Base-by-base conservation (phyloP, 2,113 vertebrate species). In the Chaetura pelagica region DNA sequence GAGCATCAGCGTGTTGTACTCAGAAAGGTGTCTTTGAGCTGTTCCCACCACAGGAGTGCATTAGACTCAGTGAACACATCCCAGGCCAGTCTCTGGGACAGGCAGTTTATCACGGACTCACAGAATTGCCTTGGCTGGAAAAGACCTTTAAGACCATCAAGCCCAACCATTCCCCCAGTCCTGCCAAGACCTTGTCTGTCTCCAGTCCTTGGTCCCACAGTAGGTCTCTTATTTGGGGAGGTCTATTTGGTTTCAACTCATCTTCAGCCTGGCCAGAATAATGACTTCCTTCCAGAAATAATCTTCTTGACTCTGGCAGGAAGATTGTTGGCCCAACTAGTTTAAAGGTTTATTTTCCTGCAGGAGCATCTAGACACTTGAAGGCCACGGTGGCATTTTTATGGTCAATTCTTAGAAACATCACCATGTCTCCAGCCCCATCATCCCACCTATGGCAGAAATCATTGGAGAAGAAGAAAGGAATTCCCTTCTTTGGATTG, bases 141-240 rank as follows among this genome's bases (percentile, higher is more conserved):
- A n/a, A n/a, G n/a, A n/a, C n/a, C n/a, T n/a, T n/a, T n/a, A n/a
- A n/a, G n/a, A n/a, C n/a, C n/a, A n/a, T n/a, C n/a, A n/a, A n/a
- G n/a, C n/a, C n/a, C n/a, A n/a, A n/a, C n/a, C n/a, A n/a, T n/a
- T n/a, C n/a, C n/a, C n/a, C n/a, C n/a, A n/a, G n/a, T n/a, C n/a
- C n/a, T n/a, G n/a, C n/a, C n/a, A n/a, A 94, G 89, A 79, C 59
- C 54, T 79, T 35, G 29, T 82, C 58, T 95, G 84, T 94, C 84
- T 82, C 32, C 84, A 52, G 44, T 22, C 54, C 23, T 61, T 67
- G 61, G 80, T 91, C 40, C 58, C 30, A 93, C 89, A 93, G 76
- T 77, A 81, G 32, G 42, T 48, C 80, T 67, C 95, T 94, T 96
- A 88, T 95, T 38, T 87, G 35, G 4, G 11, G 72, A 88, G 9